A percentile compares a stretch with the other conserved stretches of the same genome.
Conservation (phyloP, 2,888 invertebrate genomes). For the Microctonus brassicae region DNA sequence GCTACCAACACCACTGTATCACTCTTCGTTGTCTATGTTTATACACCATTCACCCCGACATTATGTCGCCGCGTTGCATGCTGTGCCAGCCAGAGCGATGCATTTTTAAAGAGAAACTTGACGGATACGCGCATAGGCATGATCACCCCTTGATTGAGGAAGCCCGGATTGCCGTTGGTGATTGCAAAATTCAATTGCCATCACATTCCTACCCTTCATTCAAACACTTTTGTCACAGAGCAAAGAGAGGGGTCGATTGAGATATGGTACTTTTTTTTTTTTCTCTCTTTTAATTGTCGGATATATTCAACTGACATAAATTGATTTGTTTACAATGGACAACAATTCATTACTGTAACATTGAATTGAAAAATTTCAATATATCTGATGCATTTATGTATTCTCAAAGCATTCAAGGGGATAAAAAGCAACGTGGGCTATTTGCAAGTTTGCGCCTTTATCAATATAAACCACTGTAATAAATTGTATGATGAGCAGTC, state of each 20-base stretch:
- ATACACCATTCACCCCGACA: background rate
- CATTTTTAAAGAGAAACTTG: slow-evolving; percentile 25
- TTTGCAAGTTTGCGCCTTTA: background rate
- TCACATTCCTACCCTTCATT: background rate
- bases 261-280: background rate
- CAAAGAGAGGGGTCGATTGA: background rate
- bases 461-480: background rate
- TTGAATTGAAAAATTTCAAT: background rate
- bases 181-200: slow-evolving; percentile 19
- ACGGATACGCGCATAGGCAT: background rate
- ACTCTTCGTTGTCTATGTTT: background rate
- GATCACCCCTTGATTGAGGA: slow-evolving; percentile 20
- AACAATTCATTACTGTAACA: background rate
- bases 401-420: too few species aligned
- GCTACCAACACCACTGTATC: background rate
- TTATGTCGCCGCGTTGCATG: slow-evolving; percentile 4
- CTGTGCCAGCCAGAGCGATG: slow-evolving; percentile 11
- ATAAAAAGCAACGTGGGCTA: background rate
- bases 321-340: background rate
- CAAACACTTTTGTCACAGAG: background rate
- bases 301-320: background rate
- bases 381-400: background rate
- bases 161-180: background rate
- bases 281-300: background rate
- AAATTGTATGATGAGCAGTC: background rate